Base-by-base conservation (phyloP, 2,797 vertebrate genomes). In the Anolis apletophallus region DNA sequence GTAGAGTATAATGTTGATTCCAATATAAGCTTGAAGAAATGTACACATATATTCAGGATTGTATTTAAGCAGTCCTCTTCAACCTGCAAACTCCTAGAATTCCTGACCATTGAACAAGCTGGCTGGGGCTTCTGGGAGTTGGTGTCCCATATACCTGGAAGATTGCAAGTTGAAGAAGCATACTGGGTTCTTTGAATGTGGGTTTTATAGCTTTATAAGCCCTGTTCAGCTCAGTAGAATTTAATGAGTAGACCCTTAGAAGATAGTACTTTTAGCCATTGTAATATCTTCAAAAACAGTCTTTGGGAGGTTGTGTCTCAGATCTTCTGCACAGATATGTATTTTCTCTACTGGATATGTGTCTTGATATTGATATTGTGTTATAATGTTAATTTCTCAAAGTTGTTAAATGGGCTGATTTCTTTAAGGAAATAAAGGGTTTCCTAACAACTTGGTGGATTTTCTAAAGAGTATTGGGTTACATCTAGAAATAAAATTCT, bases 1-100 rank as follows among this genome's bases (percentile, higher is more conserved):
- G 55, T 73, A 55, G 23, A 50, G 55, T 74, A 2, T 74, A 61
- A 71, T 32, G 9, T 32, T 16, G 40, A 57, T 17, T 84, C 0
- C 73, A 84, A 61, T 23, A 64, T 84, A 64, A 26, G 40, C 46
- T 75, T 84, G 32, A 75, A 83, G 54, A 17, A 83, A 72, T 17
- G 26, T 14, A 1, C 52, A 57, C 3, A n/a, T 26, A 72, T 29
- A 61, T 21, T 29, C n/a, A 71, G 80, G 80, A 26, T 71, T 55
- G 21, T 72, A 19, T 72, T 55, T 55, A 71, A 46, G 46, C 46
- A 46, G 46, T 3, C 46, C 46, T 46, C 46, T 46, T 46, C 46
- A 46, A 6, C 46, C 5, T 46, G 46, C 7, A 8, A 46, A 46
- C 46, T 46, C 46, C 40, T 5, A 40, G 40, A 40, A 40, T 40